These are phyloP conservation scores for Monarcha castaneiventris DNA, from an alignment of 2,113 vertebrate species.

Conservation along the genomic window DNA sequence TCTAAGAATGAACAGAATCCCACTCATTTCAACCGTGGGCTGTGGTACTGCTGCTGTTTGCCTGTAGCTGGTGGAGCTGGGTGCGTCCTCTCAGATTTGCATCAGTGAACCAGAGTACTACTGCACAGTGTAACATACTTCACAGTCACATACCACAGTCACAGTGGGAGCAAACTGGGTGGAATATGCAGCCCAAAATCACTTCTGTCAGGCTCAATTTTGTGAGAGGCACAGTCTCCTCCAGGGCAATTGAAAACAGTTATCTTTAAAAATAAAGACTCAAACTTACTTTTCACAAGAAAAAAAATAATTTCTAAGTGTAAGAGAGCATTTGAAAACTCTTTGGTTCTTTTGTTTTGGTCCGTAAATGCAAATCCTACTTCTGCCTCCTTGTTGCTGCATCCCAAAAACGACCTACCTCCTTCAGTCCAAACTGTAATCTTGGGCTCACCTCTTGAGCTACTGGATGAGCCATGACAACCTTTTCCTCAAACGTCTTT, in stretches of 20 bases:
- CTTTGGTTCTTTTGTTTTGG: background rate
- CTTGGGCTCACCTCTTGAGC: background rate
- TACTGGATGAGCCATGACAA: background rate
- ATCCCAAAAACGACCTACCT: background rate
- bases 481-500: background rate
- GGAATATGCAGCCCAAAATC: background rate
- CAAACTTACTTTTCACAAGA: background rate
- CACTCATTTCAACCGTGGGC: accelerated
- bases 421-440: background rate
- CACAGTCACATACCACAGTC: background rate
- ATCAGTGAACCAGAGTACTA: background rate
- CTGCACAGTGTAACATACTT: background rate
- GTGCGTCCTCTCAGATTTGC: background rate
- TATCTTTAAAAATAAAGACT: background rate
- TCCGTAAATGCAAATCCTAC: background rate
- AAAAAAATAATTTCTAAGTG: background rate
- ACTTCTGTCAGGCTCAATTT: background rate
- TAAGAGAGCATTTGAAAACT: background rate
- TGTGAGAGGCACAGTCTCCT: background rate
- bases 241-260: background rate
- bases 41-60: background rate
- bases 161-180: background rate
- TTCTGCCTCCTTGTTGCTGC: background rate
- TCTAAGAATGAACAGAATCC: background rate
- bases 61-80: background rate